These are phyloP conservation scores for Dinoponera quadriceps DNA, from an alignment of 1,140 invertebrate species.

Conservation along the genomic window DNA sequence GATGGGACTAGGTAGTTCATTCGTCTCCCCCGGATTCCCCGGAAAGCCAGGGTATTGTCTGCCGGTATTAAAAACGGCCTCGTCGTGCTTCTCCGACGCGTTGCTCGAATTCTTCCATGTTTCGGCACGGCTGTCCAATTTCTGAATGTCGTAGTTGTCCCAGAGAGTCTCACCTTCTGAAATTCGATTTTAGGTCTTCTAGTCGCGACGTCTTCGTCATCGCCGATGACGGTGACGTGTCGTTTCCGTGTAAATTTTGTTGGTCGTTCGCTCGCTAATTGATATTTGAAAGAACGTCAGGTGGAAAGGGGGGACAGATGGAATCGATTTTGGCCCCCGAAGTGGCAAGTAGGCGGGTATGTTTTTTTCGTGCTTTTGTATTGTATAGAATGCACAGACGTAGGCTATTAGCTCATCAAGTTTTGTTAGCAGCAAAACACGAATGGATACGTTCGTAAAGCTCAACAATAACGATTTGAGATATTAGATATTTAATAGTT, in stretches of 20 bases:
- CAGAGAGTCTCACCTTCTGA: conserved; percentile 70
- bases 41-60: conserved; percentile 64
- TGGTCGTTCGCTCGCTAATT: neutral
- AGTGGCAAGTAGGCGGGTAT: no score
- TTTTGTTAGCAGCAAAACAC: no score
- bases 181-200: conserved; percentile 12
- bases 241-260: neutral
- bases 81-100: conserved; percentile 3
- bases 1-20: conserved; percentile 64
- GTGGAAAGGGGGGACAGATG: no score
- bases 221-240: neutral
- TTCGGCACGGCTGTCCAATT: conserved; percentile 55
- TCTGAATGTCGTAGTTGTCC: conserved; percentile 77
- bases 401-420: no score
- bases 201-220: neutral
- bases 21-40: conserved; percentile 40
- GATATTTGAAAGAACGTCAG: no score
- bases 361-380: no score
- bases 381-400: no score
- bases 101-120: conserved; percentile 41
- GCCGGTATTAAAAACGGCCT: neutral
- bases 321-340: no score
- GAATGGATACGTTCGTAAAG: no score
- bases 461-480: no score
- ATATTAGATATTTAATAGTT: no score